Evolutionary conservation across 1,140 invertebrate species (phyloP).

Genomic region (Cydia amplana): DNA sequence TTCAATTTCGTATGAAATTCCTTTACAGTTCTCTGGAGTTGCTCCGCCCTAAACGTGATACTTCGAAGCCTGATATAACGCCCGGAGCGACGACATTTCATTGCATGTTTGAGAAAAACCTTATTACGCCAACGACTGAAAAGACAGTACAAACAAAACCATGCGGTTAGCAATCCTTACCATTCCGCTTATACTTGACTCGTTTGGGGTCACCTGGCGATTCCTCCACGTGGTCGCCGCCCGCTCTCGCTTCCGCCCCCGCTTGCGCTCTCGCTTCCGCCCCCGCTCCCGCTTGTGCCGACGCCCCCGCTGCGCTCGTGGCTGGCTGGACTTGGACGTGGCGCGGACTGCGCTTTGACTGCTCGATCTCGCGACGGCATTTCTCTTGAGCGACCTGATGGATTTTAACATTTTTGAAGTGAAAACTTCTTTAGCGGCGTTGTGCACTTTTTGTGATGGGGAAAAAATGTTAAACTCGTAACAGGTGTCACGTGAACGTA

Average conservation of each 20-base stretch:
- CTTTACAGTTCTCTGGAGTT: too few relatives aligned
- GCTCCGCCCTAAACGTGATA: too few relatives aligned
- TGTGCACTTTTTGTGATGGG: too few relatives aligned
- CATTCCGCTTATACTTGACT: conserved; percentile 59
- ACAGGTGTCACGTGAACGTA: too few relatives aligned
- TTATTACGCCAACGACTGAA: conserved; percentile 16
- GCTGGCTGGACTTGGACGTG: conserved; percentile 40
- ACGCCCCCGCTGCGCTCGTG: conserved; percentile 31
- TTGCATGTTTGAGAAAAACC: too few relatives aligned
- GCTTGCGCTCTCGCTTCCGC: conserved; percentile 33
- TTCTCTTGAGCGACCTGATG: conserved; percentile 67
- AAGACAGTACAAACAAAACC: conserved; percentile 37
- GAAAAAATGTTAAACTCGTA: too few relatives aligned
- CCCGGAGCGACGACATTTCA: too few relatives aligned
- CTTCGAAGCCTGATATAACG: too few relatives aligned
- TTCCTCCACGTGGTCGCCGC: conserved; percentile 38
- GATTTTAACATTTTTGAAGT: background rate
- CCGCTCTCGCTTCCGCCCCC: conserved; percentile 27
- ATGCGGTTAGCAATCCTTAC: conserved; percentile 69
- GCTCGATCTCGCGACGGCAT: conserved; percentile 67
- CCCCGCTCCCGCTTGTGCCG: conserved; percentile 38
- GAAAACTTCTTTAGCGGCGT: too few relatives aligned
- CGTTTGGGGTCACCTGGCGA: conserved; percentile 61
- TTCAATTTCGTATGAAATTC: too few relatives aligned
- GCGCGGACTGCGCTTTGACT: conserved; percentile 62